phyloP scores from a whole-genome alignment of 2,797 vertebrate genomes.

The Naso thynnoides region DNA sequence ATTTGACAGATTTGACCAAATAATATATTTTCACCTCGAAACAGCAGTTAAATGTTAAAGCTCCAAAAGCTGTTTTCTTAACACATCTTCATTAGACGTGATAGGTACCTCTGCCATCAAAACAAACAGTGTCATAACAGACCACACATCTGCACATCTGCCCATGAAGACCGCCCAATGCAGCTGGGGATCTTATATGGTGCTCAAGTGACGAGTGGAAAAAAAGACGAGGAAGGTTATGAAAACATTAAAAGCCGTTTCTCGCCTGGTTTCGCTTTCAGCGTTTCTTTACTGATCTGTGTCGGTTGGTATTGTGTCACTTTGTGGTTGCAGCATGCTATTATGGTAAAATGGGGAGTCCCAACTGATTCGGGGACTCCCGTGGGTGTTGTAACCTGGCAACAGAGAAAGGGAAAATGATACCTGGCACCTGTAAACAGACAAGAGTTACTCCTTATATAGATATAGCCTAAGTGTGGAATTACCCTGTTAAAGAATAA shows the following conservation, averaged over 20 bases:
- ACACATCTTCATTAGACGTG: neutral
- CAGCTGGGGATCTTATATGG: neutral
- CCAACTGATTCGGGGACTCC: conserved; percentile 72
- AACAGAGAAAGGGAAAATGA: conserved; percentile 12
- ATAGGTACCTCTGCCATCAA: neutral
- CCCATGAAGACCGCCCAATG: neutral
- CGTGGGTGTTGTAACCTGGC: conserved; percentile 69
- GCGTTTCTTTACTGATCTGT: neutral
- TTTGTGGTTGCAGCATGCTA: conserved; percentile 33
- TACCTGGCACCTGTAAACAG: conserved; percentile 32
- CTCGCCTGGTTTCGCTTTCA: conserved; percentile 59
- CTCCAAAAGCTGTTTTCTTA: neutral
- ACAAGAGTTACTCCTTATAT: conserved; percentile 23
- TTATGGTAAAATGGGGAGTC: conserved; percentile 65
- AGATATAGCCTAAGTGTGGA: conserved; percentile 41
- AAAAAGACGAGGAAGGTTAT: neutral
- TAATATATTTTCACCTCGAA: neutral
- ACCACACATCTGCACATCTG: neutral
- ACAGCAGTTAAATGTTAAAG: neutral
- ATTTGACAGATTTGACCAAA: neutral
- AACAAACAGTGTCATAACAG: conserved; percentile 16
- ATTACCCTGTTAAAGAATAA: conserved; percentile 54
- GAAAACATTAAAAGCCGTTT: conserved; percentile 15
- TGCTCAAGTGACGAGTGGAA: neutral
- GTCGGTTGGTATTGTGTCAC: neutral